These are phyloP conservation scores for Oncorhynchus keta DNA, from an alignment of 2,113 vertebrate genomes.

Conservation along the genomic window DNA sequence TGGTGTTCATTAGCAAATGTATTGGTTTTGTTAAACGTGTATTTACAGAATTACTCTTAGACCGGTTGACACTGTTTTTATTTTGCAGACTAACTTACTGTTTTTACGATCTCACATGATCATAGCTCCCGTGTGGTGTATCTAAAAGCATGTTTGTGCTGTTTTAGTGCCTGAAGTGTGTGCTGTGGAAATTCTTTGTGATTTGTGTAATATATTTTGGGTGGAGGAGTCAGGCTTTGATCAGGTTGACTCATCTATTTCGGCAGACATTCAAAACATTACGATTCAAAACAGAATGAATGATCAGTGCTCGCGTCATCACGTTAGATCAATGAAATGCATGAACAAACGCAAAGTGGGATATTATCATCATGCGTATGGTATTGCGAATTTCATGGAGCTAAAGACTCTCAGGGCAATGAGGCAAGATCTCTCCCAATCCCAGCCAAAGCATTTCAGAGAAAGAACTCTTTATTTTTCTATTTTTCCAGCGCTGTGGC, in stretches of 20 bases:
- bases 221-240: not conserved
- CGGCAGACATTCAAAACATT: no score
- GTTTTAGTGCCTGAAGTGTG: not conserved
- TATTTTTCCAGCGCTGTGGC: conserved; percentile 83
- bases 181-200: not conserved
- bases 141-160: not conserved
- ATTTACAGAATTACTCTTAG: no score
- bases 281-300: no score
- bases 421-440: not conserved
- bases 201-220: not conserved
- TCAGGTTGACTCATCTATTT: not conserved
- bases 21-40: not conserved
- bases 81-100: no score
- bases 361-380: not conserved
- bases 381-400: no score
- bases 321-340: not conserved
- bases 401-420: not conserved
- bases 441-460: not conserved
- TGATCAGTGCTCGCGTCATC: not conserved
- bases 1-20: not conserved
- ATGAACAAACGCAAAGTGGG: not conserved
- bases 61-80: no score
- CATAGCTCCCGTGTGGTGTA: not conserved
- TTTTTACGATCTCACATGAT: no score
- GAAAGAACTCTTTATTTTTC: not conserved